Evolutionary conservation across 1,140 invertebrate species (phyloP).

Genomic region (Drosophila eugracilis): DNA sequence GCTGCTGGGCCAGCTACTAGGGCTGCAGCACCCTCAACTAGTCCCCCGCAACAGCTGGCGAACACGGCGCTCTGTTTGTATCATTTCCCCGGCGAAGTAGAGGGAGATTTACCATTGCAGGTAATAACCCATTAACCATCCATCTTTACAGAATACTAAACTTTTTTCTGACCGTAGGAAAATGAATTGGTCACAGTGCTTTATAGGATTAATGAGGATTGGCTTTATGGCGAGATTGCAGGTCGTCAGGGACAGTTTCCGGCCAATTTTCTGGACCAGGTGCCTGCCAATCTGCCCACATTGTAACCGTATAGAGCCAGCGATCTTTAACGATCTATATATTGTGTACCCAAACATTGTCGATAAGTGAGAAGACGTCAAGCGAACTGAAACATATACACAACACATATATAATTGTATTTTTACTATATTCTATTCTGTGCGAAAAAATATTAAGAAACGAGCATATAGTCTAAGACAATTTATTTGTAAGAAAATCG

Average conservation of each 20-base stretch:
- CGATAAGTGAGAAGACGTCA: slow-evolving; percentile 47
- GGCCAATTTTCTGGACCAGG: slow-evolving; percentile 90
- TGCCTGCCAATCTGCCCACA: slow-evolving; percentile 85
- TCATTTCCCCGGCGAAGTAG: slow-evolving; percentile 87
- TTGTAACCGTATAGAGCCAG: slow-evolving; percentile 42
- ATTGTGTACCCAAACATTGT: slow-evolving; percentile 44
- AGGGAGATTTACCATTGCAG: slow-evolving; percentile 87
- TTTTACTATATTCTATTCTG: slow-evolving; percentile 50
- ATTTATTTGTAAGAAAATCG: slow-evolving; percentile 22
- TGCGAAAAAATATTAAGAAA: slow-evolving; percentile 37
- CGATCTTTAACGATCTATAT: slow-evolving; percentile 22
- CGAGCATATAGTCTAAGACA: slow-evolving; percentile 41
- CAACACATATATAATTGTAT: slow-evolving; percentile 48
- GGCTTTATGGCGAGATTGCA: slow-evolving; percentile 91
- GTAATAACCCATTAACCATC: slow-evolving; percentile 67
- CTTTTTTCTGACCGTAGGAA: slow-evolving; percentile 54
- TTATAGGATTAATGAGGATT: slow-evolving; percentile 91
- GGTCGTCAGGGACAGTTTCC: slow-evolving; percentile 92
- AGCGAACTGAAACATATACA: slow-evolving; percentile 74
- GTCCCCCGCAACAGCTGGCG: slow-evolving; percentile 11
- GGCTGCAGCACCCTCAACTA: slow-evolving; percentile 53
- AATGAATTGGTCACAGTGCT: slow-evolving; percentile 89
- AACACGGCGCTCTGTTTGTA: slow-evolving; percentile 87
- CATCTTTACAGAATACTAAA: neutral
- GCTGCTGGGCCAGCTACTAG: slow-evolving; percentile 23